Base-by-base conservation (phyloP, 1,140 invertebrate genomes). In the Propsilocerus akamusi region DNA sequence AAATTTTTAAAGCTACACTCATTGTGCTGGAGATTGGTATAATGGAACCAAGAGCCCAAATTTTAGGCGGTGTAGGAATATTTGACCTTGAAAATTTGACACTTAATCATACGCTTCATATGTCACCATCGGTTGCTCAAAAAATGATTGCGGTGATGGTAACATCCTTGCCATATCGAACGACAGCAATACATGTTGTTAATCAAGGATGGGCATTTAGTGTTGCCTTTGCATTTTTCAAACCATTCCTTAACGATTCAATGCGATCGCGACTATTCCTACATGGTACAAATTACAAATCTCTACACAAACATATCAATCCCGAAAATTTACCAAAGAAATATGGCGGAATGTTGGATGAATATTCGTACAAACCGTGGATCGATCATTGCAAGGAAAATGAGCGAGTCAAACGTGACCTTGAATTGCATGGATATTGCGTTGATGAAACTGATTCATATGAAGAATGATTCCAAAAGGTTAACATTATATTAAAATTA, bases 121-220 rank as follows among this genome's bases (percentile, higher is more conserved):
- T 86, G 49, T 84, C 82, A 24, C 83, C 83, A 0, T 72, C 68
- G 5, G 62, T 82, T 20, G 78, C 77, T 0, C 66, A 71, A 1
- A 77, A 72, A 62, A 73, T 81, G 50, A 64, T 81, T 20, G 73
- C 79, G 50, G 60, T 83, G 0, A 68, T 80, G 55, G 76, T 77
- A 64, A 77, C 78, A 0, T 74, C 78, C 48, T 84, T 83, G 59
- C 83, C 83, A 0, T 75, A 83, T 54, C 78, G 75, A 28, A 82
- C 78, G 0, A 64, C 81, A 51, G 78, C 81, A 0, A 75, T 87
- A 30, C 84, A 87, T 60, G 78, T 88, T 32, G 69, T 87, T 0
- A 76, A 83, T 56, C 80, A 87, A 56, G 81, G 83, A 0, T 86
- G 81, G 80, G 62, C 84, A 1, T 86, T 86, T 57, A 82, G 84